These are phyloP conservation scores for Vombatus ursinus DNA, from an alignment of 2,113 vertebrate species.

Conservation along the genomic window DNA sequence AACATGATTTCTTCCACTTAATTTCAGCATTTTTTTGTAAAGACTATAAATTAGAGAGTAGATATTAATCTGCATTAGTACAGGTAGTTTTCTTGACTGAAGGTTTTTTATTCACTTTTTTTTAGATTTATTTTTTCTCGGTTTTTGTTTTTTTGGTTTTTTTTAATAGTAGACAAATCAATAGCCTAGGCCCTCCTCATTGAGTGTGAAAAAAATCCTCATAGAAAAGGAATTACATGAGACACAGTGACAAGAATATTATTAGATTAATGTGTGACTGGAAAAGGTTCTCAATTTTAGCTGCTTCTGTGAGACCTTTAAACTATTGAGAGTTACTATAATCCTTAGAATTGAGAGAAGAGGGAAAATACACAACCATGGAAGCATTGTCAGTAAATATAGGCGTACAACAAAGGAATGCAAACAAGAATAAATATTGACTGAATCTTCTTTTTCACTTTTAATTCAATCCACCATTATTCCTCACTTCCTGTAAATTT, in stretches of 20 bases:
- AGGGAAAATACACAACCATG: background rate
- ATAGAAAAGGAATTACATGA: background rate
- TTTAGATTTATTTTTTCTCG: no score
- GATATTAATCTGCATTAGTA: background rate
- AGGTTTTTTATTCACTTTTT: no score
- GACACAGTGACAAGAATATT: background rate
- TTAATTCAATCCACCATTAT: background rate
- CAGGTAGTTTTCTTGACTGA: background rate
- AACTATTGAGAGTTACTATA: background rate
- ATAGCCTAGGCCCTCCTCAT: background rate
- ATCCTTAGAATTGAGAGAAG: background rate
- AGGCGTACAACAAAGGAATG: background rate
- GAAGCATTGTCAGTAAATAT: conserved; percentile 16
- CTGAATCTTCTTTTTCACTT: conserved; percentile 27
- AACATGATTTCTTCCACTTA: background rate
- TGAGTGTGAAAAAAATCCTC: background rate
- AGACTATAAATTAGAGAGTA: background rate
- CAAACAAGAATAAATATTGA: conserved; percentile 3
- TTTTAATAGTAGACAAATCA: background rate
- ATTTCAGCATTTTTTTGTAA: background rate
- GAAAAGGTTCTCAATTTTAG: background rate
- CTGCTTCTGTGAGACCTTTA: background rate
- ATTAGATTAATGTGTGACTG: background rate
- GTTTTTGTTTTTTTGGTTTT: no score
- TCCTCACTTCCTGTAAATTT: conserved; percentile 33